These are phyloP conservation scores for Callosobruchus maculatus DNA, from an alignment of 2,888 invertebrate species.

Conservation along the genomic window DNA sequence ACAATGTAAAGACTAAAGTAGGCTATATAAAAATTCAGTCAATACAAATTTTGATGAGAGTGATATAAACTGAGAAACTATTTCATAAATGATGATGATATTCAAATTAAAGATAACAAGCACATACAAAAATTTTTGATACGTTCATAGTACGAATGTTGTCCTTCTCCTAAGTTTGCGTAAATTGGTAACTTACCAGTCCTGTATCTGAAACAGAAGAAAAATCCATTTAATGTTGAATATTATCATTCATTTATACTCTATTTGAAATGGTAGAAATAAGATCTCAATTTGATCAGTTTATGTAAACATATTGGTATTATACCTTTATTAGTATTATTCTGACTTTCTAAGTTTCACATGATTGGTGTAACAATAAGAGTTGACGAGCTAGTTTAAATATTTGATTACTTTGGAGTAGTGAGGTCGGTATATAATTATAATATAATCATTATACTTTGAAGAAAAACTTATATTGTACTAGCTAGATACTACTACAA, in stretches of 20 bases:
- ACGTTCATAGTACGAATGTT: conserved; percentile 11
- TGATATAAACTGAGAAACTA: neutral
- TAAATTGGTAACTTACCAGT: conserved; percentile 53
- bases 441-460: too few species aligned
- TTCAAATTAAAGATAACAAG: conserved; percentile 37
- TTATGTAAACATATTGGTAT: neutral
- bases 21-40: neutral
- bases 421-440: too few species aligned
- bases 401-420: too few species aligned
- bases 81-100: conserved; percentile 5
- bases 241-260: neutral
- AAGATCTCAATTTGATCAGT: neutral
- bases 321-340: too few species aligned
- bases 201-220: conserved; percentile 48
- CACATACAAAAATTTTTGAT: conserved; percentile 35
- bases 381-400: too few species aligned
- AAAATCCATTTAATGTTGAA: neutral
- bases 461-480: too few species aligned
- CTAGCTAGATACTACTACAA: too few species aligned
- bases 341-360: too few species aligned
- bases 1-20: neutral
- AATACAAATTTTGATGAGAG: neutral
- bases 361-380: too few species aligned
- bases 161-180: conserved; percentile 46
- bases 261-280: neutral